Evolutionary conservation across 2,113 vertebrate genomes (phyloP).

Genomic region (Elgaria multicarinata): DNA sequence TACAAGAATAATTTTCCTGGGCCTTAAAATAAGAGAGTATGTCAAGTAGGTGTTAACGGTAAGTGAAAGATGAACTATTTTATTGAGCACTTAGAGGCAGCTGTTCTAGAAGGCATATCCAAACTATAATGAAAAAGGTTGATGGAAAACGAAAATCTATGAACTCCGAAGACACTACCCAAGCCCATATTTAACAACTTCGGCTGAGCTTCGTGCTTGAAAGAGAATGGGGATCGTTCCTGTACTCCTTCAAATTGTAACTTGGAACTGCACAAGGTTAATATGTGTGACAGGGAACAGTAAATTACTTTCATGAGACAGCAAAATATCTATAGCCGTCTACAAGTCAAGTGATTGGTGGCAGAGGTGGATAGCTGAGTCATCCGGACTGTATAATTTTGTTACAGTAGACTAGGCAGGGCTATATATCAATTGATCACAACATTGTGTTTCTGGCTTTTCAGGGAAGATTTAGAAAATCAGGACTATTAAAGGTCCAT

Average conservation of each 20-base stretch:
- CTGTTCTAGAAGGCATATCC: constrained; percentile 28
- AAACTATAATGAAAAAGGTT: neutral
- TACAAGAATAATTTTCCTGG: neutral
- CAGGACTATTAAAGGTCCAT: constrained; percentile 24
- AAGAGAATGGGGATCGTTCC: constrained; percentile 14
- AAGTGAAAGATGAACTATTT: constrained; percentile 32
- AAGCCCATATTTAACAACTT: constrained; percentile 45
- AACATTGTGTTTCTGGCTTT: constrained; percentile 71
- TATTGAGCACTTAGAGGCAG: constrained; percentile 31
- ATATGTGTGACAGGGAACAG: constrained; percentile 78
- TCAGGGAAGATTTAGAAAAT: constrained; percentile 17
- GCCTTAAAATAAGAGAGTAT: constrained; percentile 17
- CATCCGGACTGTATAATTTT: constrained; percentile 77
- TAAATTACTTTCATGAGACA: constrained; percentile 81
- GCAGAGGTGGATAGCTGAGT: constrained; percentile 78
- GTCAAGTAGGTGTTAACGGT: constrained; percentile 12
- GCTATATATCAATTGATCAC: constrained; percentile 76
- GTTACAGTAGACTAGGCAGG: constrained; percentile 71
- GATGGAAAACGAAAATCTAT: constrained; percentile 45
- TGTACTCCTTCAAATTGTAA: neutral
- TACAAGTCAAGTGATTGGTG: constrained; percentile 78
- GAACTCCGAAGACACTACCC: constrained; percentile 30
- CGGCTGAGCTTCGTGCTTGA: constrained; percentile 28
- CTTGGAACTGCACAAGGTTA: constrained; percentile 78
- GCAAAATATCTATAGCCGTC: constrained; percentile 77